A percentile compares a stretch with the other conserved stretches of the same genome.
phyloP scores from a whole-genome alignment of 2,888 invertebrate genomes.

The Euphydryas editha region DNA sequence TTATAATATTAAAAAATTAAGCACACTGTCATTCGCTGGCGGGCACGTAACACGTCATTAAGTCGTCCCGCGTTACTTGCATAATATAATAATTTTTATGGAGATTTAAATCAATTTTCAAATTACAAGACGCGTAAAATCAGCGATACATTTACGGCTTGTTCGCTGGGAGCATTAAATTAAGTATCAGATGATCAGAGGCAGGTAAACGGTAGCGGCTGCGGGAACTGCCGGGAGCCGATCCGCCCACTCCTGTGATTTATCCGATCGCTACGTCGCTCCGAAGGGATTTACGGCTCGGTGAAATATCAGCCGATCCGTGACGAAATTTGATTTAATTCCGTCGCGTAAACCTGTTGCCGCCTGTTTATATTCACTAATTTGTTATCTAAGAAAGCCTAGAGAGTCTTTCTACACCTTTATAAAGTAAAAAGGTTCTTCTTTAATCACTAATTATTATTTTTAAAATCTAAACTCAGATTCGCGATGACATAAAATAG shows the following conservation, averaged over 20 bases:
- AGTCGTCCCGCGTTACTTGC: conserved; percentile 15
- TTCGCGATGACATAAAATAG: not conserved
- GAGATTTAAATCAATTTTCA: conserved; percentile 41
- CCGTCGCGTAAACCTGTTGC: conserved; percentile 47
- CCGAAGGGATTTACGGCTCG: conserved; percentile 66
- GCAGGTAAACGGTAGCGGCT: conserved; percentile 81
- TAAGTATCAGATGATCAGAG: conserved; percentile 80
- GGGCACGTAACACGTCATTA: conserved; percentile 24
- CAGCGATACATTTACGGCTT: conserved; percentile 39
- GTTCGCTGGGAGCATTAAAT: conserved; percentile 69
- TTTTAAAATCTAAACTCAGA: not conserved
- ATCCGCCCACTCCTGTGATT: conserved; percentile 76
- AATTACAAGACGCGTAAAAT: conserved; percentile 40
- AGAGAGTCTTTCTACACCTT: not conserved
- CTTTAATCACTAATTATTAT: not conserved
- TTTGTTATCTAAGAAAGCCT: conserved; percentile 40
- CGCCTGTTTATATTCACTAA: conserved; percentile 57
- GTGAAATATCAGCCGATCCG: conserved; percentile 73
- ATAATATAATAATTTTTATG: conserved; percentile 26
- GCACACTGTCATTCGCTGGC: conserved; percentile 5
- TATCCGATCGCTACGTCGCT: conserved; percentile 61
- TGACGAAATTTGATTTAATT: conserved; percentile 57
- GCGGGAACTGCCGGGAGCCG: conserved; percentile 63
- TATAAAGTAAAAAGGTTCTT: too few species aligned
- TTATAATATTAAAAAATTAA: conserved; percentile 23